A percentile compares a stretch with the other conserved stretches of the same genome.
phyloP scores from a whole-genome alignment of 2,888 invertebrate genomes.

The Brachylomia viminalis region DNA sequence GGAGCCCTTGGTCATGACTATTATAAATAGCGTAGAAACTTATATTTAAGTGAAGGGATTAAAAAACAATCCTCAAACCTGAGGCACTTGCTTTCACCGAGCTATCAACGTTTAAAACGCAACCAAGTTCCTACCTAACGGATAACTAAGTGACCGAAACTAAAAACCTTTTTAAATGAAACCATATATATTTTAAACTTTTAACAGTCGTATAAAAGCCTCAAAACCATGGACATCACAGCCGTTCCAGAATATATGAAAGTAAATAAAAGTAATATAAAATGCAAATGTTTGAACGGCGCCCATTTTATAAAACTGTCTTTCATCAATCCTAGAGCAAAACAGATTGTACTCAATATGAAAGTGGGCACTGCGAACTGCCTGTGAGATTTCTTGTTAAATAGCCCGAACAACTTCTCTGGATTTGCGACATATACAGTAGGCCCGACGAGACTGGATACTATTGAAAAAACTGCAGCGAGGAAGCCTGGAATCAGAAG shows the following conservation, averaged over 20 bases:
- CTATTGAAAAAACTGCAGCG: neutral
- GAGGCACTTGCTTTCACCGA: neutral
- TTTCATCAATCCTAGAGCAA: constrained; percentile 70
- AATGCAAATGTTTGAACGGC: constrained; percentile 59
- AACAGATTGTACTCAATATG: constrained; percentile 71
- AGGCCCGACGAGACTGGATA: constrained; percentile 35
- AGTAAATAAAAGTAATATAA: constrained; percentile 69
- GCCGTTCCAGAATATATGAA: constrained; percentile 63
- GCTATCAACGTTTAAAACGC: neutral
- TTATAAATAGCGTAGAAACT: neutral
- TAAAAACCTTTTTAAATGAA: neutral
- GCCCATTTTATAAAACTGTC: constrained; percentile 68
- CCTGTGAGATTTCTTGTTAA: constrained; percentile 31
- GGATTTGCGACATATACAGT: neutral
- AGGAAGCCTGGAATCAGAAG: constrained; percentile 43
- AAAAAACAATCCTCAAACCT: no score
- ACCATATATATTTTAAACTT: constrained; percentile 2
- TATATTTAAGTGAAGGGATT: neutral
- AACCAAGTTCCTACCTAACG: neutral
- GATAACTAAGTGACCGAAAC: neutral
- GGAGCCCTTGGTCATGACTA: neutral
- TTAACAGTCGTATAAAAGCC: neutral
- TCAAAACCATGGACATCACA: constrained; percentile 8
- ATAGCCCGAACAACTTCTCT: constrained; percentile 28
- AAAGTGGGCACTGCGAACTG: constrained; percentile 64